A percentile compares a stretch with the other conserved stretches of the same genome.
phyloP scores from a whole-genome alignment of 2,113 vertebrate species.

The Heptranchias perlo region DNA sequence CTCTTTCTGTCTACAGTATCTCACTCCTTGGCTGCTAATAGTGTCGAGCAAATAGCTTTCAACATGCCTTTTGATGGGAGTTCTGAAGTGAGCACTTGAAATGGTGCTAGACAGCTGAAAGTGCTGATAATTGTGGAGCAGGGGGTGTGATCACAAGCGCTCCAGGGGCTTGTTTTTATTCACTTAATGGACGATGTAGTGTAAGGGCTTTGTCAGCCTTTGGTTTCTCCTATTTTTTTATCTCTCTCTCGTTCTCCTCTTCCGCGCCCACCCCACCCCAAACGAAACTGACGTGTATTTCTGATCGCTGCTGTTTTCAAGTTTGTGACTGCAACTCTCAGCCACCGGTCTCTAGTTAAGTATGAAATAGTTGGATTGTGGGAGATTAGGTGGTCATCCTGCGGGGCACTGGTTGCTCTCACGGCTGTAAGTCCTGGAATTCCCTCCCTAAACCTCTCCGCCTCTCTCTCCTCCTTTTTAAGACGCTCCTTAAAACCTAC shows the following conservation, averaged over 20 bases:
- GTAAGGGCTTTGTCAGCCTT: neutral
- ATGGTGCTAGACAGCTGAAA: slow-evolving; percentile 80
- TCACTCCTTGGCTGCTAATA: slow-evolving; percentile 80
- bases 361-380: neutral
- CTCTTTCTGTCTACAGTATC: slow-evolving; percentile 51
- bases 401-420: neutral
- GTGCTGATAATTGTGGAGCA: slow-evolving; percentile 85
- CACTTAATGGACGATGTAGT: slow-evolving; percentile 60
- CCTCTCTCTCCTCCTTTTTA: too few relatives aligned
- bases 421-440: too few relatives aligned
- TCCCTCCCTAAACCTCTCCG: too few relatives aligned
- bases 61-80: slow-evolving; percentile 75
- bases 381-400: neutral
- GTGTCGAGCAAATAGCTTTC: slow-evolving; percentile 88
- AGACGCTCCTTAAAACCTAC: too few relatives aligned
- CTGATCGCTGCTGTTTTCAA: neutral
- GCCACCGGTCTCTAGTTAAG: neutral
- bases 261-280: neutral
- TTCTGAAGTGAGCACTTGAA: slow-evolving; percentile 79
- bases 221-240: neutral
- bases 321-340: neutral
- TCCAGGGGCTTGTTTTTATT: slow-evolving; percentile 84
- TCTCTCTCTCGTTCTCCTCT: neutral
- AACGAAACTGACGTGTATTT: neutral
- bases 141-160: slow-evolving; percentile 70